A percentile compares a stretch with the other conserved stretches of the same genome.
These are phyloP conservation scores for Plestiodon gilberti DNA, from an alignment of 2,113 vertebrate genomes.

Conservation along the genomic window DNA sequence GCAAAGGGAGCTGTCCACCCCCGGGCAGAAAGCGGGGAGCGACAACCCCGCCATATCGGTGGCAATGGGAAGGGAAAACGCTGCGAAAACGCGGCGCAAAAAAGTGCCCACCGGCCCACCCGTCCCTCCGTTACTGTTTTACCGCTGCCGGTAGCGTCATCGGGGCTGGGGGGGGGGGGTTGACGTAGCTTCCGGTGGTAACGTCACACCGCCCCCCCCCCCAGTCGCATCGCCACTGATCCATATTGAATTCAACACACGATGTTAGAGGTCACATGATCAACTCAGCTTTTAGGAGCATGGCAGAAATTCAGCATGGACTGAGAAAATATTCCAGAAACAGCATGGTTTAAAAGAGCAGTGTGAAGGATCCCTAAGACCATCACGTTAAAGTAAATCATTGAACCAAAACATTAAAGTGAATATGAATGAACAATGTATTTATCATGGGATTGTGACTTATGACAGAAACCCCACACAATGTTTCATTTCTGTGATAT, in stretches of 20 bases:
- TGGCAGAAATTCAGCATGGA: background rate
- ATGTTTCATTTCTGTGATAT: background rate
- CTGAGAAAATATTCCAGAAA: background rate
- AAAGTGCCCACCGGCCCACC: no score
- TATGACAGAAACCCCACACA: background rate
- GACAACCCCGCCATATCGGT: no score
- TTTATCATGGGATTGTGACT: background rate
- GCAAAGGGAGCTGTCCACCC: no score
- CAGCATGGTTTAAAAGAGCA: background rate
- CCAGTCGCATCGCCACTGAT: no score
- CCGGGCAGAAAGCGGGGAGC: no score
- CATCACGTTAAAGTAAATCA: background rate
- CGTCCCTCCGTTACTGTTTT: no score
- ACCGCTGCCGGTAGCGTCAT: no score
- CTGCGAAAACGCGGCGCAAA: no score
- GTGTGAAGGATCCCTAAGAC: background rate
- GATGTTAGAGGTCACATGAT: background rate
- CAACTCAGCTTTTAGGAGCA: background rate
- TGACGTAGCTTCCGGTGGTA: no score
- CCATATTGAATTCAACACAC: background rate
- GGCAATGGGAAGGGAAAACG: no score
- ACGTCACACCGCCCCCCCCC: no score
- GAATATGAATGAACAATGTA: background rate
- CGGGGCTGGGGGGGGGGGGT: no score
- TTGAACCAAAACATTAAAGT: slow-evolving; percentile 47